phyloP scores from a whole-genome alignment of 1,140 invertebrate genomes.

The Lepidurus couesii region DNA sequence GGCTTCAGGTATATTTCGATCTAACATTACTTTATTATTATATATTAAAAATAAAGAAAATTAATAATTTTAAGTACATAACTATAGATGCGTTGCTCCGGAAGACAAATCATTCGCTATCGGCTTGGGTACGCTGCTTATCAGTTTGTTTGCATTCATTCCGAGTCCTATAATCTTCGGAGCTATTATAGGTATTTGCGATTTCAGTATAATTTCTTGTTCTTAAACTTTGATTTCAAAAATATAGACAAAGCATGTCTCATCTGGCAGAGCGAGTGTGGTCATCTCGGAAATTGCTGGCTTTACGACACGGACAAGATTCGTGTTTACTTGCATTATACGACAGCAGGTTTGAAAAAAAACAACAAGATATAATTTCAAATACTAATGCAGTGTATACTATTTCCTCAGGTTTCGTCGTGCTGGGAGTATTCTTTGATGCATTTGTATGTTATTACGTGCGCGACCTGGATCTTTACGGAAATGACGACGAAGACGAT shows the following conservation, averaged over 20 bases:
- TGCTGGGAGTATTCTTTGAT: constrained; percentile 30
- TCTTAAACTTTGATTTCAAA: background rate
- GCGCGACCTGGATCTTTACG: constrained; percentile 31
- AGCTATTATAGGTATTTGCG: constrained; percentile 37
- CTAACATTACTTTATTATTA: background rate
- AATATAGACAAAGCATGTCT: constrained; percentile 33
- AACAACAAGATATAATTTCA: background rate
- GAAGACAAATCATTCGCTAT: constrained; percentile 39
- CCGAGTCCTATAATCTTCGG: constrained; percentile 40
- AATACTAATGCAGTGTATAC: background rate
- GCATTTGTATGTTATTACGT: constrained; percentile 29
- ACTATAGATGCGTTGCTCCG: constrained; percentile 37
- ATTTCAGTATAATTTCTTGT: background rate
- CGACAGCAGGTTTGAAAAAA: constrained; percentile 30
- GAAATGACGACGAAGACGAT: constrained; percentile 22
- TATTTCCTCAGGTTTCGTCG: constrained; percentile 25
- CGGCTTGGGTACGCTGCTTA: constrained; percentile 37
- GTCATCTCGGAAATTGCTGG: constrained; percentile 30
- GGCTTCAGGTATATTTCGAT: constrained; percentile 30
- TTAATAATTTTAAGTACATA: background rate
- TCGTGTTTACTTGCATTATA: constrained; percentile 29
- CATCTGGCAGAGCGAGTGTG: constrained; percentile 33
- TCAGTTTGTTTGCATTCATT: constrained; percentile 40
- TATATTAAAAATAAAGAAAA: background rate
- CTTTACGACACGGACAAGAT: constrained; percentile 34